These are phyloP conservation scores for Chelmon rostratus DNA, from an alignment of 2,797 vertebrate genomes.

Conservation along the genomic window DNA sequence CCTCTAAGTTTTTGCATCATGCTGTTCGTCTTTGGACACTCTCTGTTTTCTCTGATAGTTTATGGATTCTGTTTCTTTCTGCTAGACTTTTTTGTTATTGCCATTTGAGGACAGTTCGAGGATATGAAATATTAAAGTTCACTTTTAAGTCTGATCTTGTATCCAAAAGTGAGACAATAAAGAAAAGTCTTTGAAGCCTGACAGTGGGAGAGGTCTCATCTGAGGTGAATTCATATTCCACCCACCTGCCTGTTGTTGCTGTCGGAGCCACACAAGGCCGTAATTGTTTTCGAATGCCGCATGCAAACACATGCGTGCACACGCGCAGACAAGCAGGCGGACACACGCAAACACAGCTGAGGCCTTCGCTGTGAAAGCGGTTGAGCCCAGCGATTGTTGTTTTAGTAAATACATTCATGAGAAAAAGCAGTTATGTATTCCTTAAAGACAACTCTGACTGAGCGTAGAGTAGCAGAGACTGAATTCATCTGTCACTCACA, in stretches of 20 bases:
- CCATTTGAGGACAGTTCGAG: constrained; percentile 57
- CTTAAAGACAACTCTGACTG: constrained; percentile 31
- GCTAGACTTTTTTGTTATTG: constrained; percentile 26
- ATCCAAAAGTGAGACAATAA: constrained; percentile 59
- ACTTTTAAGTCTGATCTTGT: constrained; percentile 55
- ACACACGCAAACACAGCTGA: constrained; percentile 18
- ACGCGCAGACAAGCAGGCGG: background rate
- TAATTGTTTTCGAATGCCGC: constrained; percentile 62
- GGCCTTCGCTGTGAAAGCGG: constrained; percentile 32
- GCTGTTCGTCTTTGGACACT: constrained; percentile 6
- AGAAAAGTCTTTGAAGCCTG: constrained; percentile 63
- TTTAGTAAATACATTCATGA: constrained; percentile 40
- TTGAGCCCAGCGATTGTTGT: constrained; percentile 33
- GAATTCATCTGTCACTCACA: constrained; percentile 57
- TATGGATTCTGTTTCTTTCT: constrained; percentile 23
- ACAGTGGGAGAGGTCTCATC: constrained; percentile 57
- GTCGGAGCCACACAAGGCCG: constrained; percentile 49
- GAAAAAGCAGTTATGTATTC: constrained; percentile 41
- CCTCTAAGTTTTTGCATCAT: constrained; percentile 31
- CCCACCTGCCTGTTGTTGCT: constrained; percentile 71
- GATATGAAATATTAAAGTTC: constrained; percentile 67
- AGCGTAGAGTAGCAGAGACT: constrained; percentile 32
- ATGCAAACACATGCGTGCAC: constrained; percentile 22
- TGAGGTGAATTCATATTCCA: constrained; percentile 66
- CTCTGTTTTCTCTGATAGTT: background rate